These are phyloP conservation scores for Hetaerina americana DNA, from an alignment of 1,140 invertebrate genomes.

Conservation along the genomic window DNA sequence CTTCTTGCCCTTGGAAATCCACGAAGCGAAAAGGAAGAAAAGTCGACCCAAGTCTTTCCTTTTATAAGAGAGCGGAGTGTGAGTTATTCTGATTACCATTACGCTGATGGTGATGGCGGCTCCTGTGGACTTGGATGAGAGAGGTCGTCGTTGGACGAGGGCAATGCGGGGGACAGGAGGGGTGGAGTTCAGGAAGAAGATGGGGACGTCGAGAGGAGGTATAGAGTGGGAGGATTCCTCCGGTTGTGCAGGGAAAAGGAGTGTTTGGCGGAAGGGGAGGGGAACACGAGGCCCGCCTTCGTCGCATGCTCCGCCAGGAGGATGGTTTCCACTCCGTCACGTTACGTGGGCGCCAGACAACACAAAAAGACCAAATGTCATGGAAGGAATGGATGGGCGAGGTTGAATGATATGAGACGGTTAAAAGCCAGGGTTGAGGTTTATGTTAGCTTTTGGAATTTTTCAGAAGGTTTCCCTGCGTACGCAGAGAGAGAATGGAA, in stretches of 20 bases:
- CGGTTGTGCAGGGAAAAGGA: too few species aligned
- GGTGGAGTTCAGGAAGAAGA: too few species aligned
- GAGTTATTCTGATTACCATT: background rate
- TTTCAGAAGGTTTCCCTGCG: too few species aligned
- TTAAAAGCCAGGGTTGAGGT: background rate
- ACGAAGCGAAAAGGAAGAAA: background rate
- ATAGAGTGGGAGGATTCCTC: too few species aligned
- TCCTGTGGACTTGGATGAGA: background rate
- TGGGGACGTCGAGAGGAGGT: too few species aligned
- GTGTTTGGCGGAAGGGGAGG: too few species aligned
- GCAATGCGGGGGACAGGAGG: too few species aligned
- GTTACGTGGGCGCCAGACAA: background rate
- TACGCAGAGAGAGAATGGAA: too few species aligned
- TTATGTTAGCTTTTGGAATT: too few species aligned
- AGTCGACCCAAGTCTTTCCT: background rate
- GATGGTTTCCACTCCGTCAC: background rate
- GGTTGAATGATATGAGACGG: background rate
- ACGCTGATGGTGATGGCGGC: background rate
- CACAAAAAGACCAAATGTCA: background rate
- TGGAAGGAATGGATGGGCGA: background rate
- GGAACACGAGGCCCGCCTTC: background rate
- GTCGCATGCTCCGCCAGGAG: too few species aligned
- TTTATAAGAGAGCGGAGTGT: background rate
- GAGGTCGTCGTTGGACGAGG: background rate
- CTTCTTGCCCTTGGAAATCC: background rate